phyloP scores from a whole-genome alignment of 2,888 invertebrate species.

The Ichneumon xanthorius region DNA sequence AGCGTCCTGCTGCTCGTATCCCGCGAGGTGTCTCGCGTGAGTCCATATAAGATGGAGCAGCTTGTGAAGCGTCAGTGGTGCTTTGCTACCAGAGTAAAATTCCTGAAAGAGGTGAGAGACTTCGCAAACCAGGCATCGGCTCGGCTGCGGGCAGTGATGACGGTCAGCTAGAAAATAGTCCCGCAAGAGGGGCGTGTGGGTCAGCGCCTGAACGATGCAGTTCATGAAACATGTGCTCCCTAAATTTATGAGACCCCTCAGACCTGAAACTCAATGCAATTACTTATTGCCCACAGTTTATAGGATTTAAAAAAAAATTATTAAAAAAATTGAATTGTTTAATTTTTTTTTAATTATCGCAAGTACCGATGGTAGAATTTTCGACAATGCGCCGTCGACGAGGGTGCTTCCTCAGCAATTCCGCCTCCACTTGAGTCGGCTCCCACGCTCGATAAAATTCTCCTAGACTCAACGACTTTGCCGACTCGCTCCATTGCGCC shows the following conservation, averaged over 20 bases:
- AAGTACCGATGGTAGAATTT: constrained; percentile 91
- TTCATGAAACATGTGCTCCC: constrained; percentile 99
- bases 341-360: background rate
- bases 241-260: constrained; percentile 97
- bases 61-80: constrained; percentile 95
- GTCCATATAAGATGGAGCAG: constrained; percentile 98
- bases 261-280: constrained; percentile 85
- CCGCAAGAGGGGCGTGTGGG: constrained; percentile 96
- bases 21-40: constrained; percentile 97
- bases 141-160: constrained; percentile 93
- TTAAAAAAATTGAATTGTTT: background rate
- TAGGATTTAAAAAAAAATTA: background rate
- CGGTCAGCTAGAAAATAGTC: constrained; percentile 98
- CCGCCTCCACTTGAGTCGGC: constrained; percentile 91
- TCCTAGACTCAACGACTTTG: constrained; percentile 82
- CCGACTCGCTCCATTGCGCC: constrained; percentile 83
- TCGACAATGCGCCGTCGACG: constrained; percentile 92
- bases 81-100: constrained; percentile 96
- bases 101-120: constrained; percentile 98
- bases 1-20: constrained; percentile 99
- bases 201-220: constrained; percentile 96
- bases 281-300: background rate
- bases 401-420: constrained; percentile 91
- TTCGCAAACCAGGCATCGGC: constrained; percentile 97
- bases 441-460: constrained; percentile 89